A percentile compares a stretch with the other conserved stretches of the same genome.
These are phyloP conservation scores for Steinernema feltiae DNA, from an alignment of 1,140 invertebrate species.

Conservation along the genomic window DNA sequence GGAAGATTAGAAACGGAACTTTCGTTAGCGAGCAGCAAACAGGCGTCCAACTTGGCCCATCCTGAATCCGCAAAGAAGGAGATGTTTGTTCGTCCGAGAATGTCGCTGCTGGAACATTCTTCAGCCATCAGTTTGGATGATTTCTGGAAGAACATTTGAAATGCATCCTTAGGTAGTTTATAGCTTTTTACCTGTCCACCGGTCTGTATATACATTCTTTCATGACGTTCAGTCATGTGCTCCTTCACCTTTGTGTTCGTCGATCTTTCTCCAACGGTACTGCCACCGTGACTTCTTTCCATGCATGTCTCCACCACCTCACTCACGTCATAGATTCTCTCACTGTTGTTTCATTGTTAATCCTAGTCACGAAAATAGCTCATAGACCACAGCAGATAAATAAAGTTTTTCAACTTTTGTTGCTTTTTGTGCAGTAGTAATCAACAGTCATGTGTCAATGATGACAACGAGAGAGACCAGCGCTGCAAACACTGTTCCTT, in stretches of 20 bases:
- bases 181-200: neutral
- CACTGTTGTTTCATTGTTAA: no score
- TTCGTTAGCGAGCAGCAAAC: neutral
- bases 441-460: neutral
- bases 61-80: neutral
- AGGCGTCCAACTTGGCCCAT: neutral
- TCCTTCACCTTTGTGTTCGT: neutral
- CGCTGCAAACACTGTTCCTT: neutral
- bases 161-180: neutral
- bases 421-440: neutral
- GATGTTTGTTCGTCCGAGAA: neutral
- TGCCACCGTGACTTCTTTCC: neutral
- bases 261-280: neutral
- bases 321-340: no score
- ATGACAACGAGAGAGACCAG: neutral
- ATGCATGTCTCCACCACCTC: no score
- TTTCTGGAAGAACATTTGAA: constrained; percentile 2
- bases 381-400: no score
- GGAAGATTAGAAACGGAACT: neutral
- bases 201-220: neutral
- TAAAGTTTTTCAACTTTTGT: neutral
- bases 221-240: neutral
- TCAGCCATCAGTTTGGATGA: constrained; percentile 1
- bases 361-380: no score
- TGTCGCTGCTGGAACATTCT: neutral